Base-by-base conservation (phyloP, 1,140 invertebrate genomes). In the Limonius californicus region DNA sequence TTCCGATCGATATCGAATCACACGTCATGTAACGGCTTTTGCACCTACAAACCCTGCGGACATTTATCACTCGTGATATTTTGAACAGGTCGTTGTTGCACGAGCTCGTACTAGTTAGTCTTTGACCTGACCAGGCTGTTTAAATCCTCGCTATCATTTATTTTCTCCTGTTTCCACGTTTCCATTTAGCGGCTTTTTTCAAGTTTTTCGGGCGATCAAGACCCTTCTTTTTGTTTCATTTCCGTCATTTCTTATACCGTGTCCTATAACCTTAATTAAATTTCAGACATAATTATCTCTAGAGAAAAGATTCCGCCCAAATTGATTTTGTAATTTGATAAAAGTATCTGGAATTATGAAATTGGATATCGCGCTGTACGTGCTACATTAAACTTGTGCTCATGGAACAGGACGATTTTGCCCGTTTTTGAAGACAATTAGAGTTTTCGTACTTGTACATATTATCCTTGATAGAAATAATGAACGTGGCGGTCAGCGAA, bases 231-330 rank as follows among this genome's bases (percentile, higher is more conserved):
- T 39, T 39, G 35, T 39, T 39, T 39, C 35, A 39, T 39, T 39
- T 39, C 35, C n/a, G 35, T 14, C 35, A 39, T 2, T 39, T 39
- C 35, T 39, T 39, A 39, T 39, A 39, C 35, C 35, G 8, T 39
- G 35, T 39, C 35, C 35, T 39, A 39, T 39, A 39, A 39, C 35
- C 35, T 39, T 39, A 39, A 39, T 39, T 39, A 39, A 39, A 39
- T 39, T 39, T 39, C n/a, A 9, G 35, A 39, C 35, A 39, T 39
- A 39, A 39, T 39, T 39, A 39, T 14, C 35, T 14, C 35, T 39
- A 39, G n/a, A n/a, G 35, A 39, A 39, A 39, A 39, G 35, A 39
- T 39, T 39, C 35, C 35, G 7, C n/a, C 35, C 35, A 39, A 39
- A 39, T 39, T 39, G 35, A 39, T 39, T 39, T 39, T 39, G 35